Evolutionary conservation across 1,140 invertebrate genomes (phyloP), one percentile per base, ranked within the genome.

Genomic region (Diachasma alloeum): DNA sequence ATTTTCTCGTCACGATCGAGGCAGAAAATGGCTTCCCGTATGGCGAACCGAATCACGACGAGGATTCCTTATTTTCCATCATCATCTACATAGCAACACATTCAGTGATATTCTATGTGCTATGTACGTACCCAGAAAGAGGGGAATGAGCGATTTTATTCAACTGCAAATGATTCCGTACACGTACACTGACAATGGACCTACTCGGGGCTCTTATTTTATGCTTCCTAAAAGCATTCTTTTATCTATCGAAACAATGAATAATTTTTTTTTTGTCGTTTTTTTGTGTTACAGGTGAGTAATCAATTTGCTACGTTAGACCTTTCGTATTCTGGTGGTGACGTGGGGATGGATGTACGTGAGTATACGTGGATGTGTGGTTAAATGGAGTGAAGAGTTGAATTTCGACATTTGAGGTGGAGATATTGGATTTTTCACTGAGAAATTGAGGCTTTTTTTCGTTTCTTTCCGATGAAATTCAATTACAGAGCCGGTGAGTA

Each of bases 241-340:
- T 19, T 19, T 56, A 56, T 17, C n/a, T 56, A 31, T 36, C 26
- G 39, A 37, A 68, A 68, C 26, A 68, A 39, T 68, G n/a, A 68
- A n/a, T 68, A 39, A 36, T 37, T 68, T 68, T 17, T 68, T 10
- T 19, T 68, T 15, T 39, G 2, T 3, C 6, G 2, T 31, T 37
- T 68, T 39, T 37, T 68, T 17, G 3, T 68, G 66, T 68, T 68
- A 13, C 66, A 68, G 66, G 66, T 68, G 66, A 68, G 66, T 68
- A n/a, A 68, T 68, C 36, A 15, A 68, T 68, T 68, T 68, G 1
- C 63, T 68, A 17, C 11, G n/a, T 37, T 17, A 36, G 36, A 68
- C 36, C n/a, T 37, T 39, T 68, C 9, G 8, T 68, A 68, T 68
- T 68, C 36, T 5, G 31, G 13, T 68, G 31, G n/a, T 37, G 13